These are phyloP conservation scores for Aldrovandia affinis DNA, from an alignment of 2,797 vertebrate genomes.

Conservation along the genomic window DNA sequence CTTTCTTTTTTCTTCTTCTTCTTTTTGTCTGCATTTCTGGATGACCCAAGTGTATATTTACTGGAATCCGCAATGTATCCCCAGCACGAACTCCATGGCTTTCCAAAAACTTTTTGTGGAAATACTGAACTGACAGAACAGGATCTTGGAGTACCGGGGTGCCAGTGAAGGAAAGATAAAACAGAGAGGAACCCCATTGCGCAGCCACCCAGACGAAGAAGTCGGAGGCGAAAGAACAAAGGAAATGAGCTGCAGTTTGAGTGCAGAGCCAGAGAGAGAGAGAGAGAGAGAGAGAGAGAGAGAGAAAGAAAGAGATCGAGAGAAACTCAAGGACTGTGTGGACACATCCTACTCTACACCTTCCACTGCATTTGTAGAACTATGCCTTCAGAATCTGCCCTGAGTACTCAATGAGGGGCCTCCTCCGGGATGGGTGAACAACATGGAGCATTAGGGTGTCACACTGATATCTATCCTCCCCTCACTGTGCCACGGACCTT, in stretches of 20 bases:
- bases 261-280: background rate
- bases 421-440: too few species aligned
- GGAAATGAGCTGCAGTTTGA: background rate
- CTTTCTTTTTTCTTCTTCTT: background rate
- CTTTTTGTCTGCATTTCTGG: background rate
- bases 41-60: slow-evolving; percentile 16
- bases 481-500: too few species aligned
- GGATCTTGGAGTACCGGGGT: background rate
- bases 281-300: slow-evolving; percentile 23
- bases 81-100: background rate
- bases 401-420: too few species aligned
- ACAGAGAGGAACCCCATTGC: background rate
- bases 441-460: too few species aligned
- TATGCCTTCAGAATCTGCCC: too few species aligned
- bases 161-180: background rate
- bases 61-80: background rate
- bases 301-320: slow-evolving; percentile 34
- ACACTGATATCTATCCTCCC: too few species aligned
- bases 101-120: background rate
- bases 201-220: background rate
- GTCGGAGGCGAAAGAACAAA: background rate
- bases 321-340: slow-evolving; percentile 24
- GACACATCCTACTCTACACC: too few species aligned
- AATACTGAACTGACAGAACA: background rate
- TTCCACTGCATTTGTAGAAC: too few species aligned